phyloP scores from a whole-genome alignment of 2,888 invertebrate species.

The Pachliopta kotzebuea region DNA sequence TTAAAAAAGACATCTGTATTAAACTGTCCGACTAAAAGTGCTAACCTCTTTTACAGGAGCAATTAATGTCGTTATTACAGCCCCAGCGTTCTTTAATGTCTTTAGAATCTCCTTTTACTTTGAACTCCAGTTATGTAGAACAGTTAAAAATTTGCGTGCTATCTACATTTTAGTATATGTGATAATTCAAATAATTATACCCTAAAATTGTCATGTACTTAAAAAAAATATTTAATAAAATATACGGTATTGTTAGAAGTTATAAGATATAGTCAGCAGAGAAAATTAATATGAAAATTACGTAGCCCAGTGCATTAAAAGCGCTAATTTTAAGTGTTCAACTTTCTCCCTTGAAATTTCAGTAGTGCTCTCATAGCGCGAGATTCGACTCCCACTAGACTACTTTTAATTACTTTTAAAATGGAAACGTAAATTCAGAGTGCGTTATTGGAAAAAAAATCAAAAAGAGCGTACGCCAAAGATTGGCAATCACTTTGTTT shows the following conservation, averaged over 20 bases:
- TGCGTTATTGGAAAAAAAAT: conserved; percentile 10
- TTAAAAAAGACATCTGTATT: not conserved
- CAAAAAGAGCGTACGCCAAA: not conserved
- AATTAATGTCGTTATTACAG: conserved; percentile 1
- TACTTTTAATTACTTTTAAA: conserved; percentile 28
- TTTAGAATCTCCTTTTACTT: not conserved
- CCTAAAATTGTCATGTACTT: no score
- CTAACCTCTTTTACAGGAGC: conserved; percentile 2
- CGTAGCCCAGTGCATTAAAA: conserved; percentile 24
- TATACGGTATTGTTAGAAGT: not conserved
- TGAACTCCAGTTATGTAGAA: not conserved
- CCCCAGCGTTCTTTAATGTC: conserved; percentile 1
- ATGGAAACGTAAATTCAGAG: conserved; percentile 24
- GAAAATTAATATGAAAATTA: conserved; percentile 20
- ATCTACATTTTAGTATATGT: no score
- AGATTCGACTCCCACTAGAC: conserved; percentile 29
- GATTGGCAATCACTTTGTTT: not conserved
- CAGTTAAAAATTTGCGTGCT: not conserved
- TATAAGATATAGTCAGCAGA: not conserved
- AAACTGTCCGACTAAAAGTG: conserved; percentile 1
- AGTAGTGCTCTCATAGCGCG: conserved; percentile 28
- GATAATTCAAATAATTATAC: no score
- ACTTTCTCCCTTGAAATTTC: conserved; percentile 30
- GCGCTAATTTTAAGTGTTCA: conserved; percentile 29
- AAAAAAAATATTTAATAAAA: no score